These are phyloP conservation scores for Decapterus maruadsi DNA, from an alignment of 2,797 vertebrate genomes.

Conservation along the genomic window DNA sequence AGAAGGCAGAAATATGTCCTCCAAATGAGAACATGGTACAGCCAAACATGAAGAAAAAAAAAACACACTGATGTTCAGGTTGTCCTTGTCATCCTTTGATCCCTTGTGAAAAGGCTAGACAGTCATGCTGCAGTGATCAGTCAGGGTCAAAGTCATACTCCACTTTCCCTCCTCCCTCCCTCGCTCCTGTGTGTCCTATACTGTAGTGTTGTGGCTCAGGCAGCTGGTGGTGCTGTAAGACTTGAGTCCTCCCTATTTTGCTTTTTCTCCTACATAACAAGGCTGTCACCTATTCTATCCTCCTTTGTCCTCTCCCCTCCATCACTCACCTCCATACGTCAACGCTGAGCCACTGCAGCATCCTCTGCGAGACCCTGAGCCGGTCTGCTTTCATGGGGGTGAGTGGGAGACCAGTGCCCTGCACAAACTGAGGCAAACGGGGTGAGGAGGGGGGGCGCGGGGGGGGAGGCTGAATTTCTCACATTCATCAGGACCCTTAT, in stretches of 20 bases:
- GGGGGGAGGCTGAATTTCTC: not conserved
- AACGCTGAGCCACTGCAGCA: conserved; percentile 76
- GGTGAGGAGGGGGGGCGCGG: not conserved
- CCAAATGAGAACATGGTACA: conserved; percentile 47
- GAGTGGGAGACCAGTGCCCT: conserved; percentile 23
- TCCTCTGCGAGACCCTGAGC: conserved; percentile 53
- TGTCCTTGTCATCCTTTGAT: conserved; percentile 81
- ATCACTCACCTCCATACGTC: conserved; percentile 78
- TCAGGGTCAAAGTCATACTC: conserved; percentile 81
- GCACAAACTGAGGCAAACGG: conserved; percentile 33
- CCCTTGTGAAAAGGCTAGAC: conserved; percentile 79
- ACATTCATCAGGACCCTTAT: not conserved
- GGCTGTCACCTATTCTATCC: conserved; percentile 81
- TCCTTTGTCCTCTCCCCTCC: conserved; percentile 83
- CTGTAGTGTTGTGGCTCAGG: conserved; percentile 75
- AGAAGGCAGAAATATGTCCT: conserved; percentile 61
- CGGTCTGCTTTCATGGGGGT: conserved; percentile 35
- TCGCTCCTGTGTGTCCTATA: conserved; percentile 38
- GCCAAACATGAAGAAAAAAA: conserved; percentile 37
- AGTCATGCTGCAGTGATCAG: conserved; percentile 84
- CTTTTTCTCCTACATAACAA: conserved; percentile 71
- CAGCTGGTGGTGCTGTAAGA: conserved; percentile 88
- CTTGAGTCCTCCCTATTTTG: conserved; percentile 59
- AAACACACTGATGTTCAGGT: conserved; percentile 59
- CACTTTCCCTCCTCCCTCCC: conserved; percentile 59